Base-by-base conservation (phyloP, 92 coral and sea anemone genomes). In the Ricordea florida region DNA sequence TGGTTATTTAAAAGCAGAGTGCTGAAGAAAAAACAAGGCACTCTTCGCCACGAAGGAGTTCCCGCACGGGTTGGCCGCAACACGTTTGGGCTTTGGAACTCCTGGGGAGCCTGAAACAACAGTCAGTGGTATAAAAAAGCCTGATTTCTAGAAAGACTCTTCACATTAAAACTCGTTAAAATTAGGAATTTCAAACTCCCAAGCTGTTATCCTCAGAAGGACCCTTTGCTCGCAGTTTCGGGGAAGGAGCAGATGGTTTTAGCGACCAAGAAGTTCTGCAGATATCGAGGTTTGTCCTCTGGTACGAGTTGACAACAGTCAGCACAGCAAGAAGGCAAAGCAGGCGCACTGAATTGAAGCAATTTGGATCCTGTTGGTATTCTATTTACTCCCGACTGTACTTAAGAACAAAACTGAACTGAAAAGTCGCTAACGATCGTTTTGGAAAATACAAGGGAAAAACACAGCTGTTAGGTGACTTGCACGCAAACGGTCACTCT, bases 71-170 rank as follows among this genome's bases (percentile, higher is more conserved):
- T 45, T 96, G 99, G 99, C 99, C 99, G 1, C 99, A 96, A 35
- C 99, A 96, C 41, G 99, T 96, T 38, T 96, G 99, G 99, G 99
- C 99, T 29, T 58, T 96, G 59, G 99, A 96, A 50, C 87, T 91
- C 24, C 6, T 70, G 65, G 77, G 77, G 13, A 70, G 9, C 14
- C 41, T 56, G 27, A 70, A 70, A 55, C 77, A 70, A 40, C 65
- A 70, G 33, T 70, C 77, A 2, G 77, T 70, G 3, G 64, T 55
- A 42, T 70, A 56, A 70, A 6, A 16, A 55, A 41, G 10, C 44
- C 51, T 26, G 55, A 28, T 18, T 38, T 3, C 43, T 4, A 10
- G 17, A 33, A 5, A 21, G 48, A 21, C 37, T 0, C 27, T 53
- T 38, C 26, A 11, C 40, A 17, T n/a, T 22, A 35, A 67, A n/a